Percentiles rank a stretch among this genome's conserved stretches.
Conservation (phyloP, 1,140 invertebrate genomes). For the Acyrthosiphon pisum region DNA sequence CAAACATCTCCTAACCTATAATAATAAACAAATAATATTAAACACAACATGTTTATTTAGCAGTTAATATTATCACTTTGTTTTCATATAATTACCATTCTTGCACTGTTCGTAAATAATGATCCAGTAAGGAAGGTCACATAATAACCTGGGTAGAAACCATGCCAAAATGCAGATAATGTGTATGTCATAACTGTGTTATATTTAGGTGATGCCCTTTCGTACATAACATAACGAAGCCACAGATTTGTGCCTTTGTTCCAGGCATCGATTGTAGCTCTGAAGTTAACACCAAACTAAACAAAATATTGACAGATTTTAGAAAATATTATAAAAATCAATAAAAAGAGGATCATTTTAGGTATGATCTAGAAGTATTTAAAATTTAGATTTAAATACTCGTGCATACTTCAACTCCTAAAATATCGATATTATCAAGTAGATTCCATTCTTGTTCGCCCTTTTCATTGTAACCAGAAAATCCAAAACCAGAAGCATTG, state of each 20-base stretch:
- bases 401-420: slow-evolving; percentile 82
- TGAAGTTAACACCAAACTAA: slow-evolving; percentile 80
- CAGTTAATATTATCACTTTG: neutral
- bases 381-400: neutral
- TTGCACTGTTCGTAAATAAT: slow-evolving; percentile 82
- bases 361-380: neutral
- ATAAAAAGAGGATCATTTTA: neutral
- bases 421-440: slow-evolving; percentile 88
- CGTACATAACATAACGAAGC: slow-evolving; percentile 87
- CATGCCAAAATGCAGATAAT: slow-evolving; percentile 95
- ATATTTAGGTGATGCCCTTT: slow-evolving; percentile 69
- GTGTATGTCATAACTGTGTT: slow-evolving; percentile 78
- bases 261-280: slow-evolving; percentile 85
- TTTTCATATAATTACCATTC: slow-evolving; percentile 70
- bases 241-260: slow-evolving; percentile 91
- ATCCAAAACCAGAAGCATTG: slow-evolving; percentile 92
- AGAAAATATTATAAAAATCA: neutral
- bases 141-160: slow-evolving; percentile 97
- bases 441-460: slow-evolving; percentile 84
- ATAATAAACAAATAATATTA: slow-evolving; percentile 59
- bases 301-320: slow-evolving; percentile 58
- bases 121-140: slow-evolving; percentile 90
- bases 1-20: slow-evolving; percentile 74
- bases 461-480: slow-evolving; percentile 79
- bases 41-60: neutral